Conservation (phyloP, 2,113 vertebrate species). For the Hemichromis elongatus region DNA sequence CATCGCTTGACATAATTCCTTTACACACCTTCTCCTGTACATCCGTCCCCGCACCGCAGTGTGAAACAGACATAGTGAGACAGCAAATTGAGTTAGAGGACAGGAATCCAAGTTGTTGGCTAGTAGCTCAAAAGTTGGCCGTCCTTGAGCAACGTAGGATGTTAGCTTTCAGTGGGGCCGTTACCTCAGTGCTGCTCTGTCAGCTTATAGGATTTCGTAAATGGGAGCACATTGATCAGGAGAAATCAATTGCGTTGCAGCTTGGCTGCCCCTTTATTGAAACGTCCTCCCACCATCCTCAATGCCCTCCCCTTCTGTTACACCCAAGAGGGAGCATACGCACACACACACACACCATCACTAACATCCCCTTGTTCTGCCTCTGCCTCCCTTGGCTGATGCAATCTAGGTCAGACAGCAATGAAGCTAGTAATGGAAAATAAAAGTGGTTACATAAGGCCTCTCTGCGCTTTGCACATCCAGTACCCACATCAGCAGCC, state of each 20-base stretch:
- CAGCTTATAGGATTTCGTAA: constrained; percentile 53
- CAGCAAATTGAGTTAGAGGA: background rate
- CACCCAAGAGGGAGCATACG: constrained; percentile 17
- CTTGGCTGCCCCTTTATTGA: constrained; percentile 37
- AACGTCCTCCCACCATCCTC: constrained; percentile 34
- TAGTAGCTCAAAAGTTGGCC: background rate
- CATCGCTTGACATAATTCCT: background rate
- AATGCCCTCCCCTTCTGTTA: background rate
- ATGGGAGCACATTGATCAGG: constrained; percentile 53
- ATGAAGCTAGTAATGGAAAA: constrained; percentile 73
- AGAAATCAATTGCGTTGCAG: constrained; percentile 48
- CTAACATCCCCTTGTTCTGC: constrained; percentile 66
- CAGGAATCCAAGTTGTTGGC: constrained; percentile 1
- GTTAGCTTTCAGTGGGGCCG: constrained; percentile 2
- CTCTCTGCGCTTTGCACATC: constrained; percentile 60
- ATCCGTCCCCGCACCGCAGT: background rate
- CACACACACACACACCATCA: constrained; percentile 22
- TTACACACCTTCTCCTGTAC: background rate
- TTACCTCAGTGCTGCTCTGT: constrained; percentile 16
- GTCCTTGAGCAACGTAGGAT: constrained; percentile 26
- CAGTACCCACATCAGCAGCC: constrained; percentile 56
- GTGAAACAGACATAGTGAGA: background rate
- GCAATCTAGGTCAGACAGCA: constrained; percentile 76
- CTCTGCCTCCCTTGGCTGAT: constrained; percentile 68
- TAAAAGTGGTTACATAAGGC: constrained; percentile 75